Conservation (phyloP, 2,888 invertebrate genomes). For the Heteromyza rotundicornis region DNA sequence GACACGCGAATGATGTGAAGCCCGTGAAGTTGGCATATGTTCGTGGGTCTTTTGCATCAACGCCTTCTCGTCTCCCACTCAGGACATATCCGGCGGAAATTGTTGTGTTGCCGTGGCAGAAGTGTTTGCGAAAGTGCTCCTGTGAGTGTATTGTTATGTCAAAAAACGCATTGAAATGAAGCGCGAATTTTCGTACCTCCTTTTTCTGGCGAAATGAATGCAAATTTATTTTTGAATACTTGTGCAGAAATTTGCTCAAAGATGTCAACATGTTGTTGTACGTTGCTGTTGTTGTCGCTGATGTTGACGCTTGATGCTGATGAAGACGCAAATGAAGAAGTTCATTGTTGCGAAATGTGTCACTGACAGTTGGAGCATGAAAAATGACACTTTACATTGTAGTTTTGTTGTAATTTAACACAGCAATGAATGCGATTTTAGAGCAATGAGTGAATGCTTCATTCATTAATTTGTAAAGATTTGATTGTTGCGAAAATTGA, state of each 20-base stretch:
- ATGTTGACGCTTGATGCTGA: too few species aligned
- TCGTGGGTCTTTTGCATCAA: not conserved
- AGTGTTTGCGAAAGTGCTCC: too few species aligned
- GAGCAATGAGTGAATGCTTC: not conserved
- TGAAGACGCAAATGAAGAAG: conserved; percentile 7
- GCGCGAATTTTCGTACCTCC: not conserved
- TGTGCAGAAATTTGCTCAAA: conserved; percentile 13
- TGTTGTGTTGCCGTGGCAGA: too few species aligned
- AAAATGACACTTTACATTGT: conserved; percentile 30
- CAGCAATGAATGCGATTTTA: not conserved
- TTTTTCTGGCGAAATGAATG: conserved; percentile 21
- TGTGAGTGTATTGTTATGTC: conserved; percentile 12
- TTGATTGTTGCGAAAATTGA: too few species aligned
- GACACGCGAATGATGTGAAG: conserved; percentile 29
- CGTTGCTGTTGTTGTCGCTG: not conserved
- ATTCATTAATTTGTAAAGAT: too few species aligned
- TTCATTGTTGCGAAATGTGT: conserved; percentile 25
- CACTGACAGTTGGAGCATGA: conserved; percentile 27
- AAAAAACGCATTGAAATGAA: conserved; percentile 10
- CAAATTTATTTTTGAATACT: conserved; percentile 25
- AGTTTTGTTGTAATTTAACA: not conserved
- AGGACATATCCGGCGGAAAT: conserved; percentile 34
- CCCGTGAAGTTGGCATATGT: conserved; percentile 3
- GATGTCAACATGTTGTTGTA: conserved; percentile 14
- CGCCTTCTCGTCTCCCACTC: conserved; percentile 38